A percentile compares a stretch with the other conserved stretches of the same genome.
Evolutionary conservation across 2,888 invertebrate species (phyloP).

Genomic region (Cheilosia scutellata): DNA sequence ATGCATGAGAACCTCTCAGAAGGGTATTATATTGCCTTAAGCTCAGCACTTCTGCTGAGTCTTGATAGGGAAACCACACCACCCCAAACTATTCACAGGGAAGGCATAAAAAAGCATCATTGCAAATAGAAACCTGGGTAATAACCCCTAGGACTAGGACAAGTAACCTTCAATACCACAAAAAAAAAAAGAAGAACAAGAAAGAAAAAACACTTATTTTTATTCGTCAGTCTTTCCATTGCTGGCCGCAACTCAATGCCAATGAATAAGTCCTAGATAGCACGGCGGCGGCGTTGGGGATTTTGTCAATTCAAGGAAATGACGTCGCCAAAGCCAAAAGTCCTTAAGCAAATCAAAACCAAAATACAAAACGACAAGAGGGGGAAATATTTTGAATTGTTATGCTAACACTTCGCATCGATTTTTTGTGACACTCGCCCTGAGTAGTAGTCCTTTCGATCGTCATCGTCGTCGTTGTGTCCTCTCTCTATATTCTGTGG

Average conservation of each 20-base stretch:
- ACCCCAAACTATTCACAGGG: constrained; percentile 10
- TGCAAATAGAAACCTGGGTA: constrained; percentile 66
- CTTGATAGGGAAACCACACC: constrained; percentile 58
- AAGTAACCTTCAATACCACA: constrained; percentile 40
- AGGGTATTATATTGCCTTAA: constrained; percentile 70
- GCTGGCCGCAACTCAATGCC: constrained; percentile 49
- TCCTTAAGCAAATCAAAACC: constrained; percentile 23
- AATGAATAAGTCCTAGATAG: constrained; percentile 61
- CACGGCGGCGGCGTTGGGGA: constrained; percentile 3
- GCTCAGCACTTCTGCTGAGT: constrained; percentile 67
- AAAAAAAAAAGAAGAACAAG: constrained; percentile 2
- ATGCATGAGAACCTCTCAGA: constrained; percentile 69
- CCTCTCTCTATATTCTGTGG: constrained; percentile 4
- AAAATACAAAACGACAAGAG: constrained; percentile 8
- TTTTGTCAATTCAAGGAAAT: constrained; percentile 58
- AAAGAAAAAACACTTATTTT: constrained; percentile 7
- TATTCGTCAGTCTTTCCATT: constrained; percentile 12
- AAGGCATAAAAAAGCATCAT: constrained; percentile 15
- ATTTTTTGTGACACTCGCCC: constrained; percentile 30
- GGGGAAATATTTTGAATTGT: constrained; percentile 57
- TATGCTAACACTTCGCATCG: constrained; percentile 70
- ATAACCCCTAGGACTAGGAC: constrained; percentile 67
- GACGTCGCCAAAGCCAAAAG: constrained; percentile 26
- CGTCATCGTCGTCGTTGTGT: constrained; percentile 27
- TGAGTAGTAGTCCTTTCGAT: background rate